Percentiles rank a stretch among this genome's conserved stretches.
These are phyloP conservation scores for Thalassarche chlororhynchos DNA, from an alignment of 2,113 vertebrate genomes.

Conservation along the genomic window DNA sequence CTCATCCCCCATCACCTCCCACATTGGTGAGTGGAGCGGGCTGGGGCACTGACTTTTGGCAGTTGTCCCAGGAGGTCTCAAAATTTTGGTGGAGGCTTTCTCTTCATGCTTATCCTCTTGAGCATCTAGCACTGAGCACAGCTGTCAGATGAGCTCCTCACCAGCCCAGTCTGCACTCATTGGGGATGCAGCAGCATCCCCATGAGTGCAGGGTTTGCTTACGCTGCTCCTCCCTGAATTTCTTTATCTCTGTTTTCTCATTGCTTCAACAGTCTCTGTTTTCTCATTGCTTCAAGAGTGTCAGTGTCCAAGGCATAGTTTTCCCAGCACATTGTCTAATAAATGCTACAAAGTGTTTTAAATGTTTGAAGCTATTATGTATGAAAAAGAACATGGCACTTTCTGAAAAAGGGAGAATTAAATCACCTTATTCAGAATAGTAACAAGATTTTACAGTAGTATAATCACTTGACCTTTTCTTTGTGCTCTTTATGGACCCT, in stretches of 20 bases:
- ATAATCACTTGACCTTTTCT: not conserved
- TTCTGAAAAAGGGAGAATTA: not conserved
- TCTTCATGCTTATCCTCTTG: not conserved
- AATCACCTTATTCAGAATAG: not conserved
- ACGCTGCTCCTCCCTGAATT: not conserved
- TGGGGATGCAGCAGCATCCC: not conserved
- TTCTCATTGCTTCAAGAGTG: not conserved
- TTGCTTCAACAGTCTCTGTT: not conserved
- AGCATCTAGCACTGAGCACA: not conserved
- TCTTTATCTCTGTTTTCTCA: not conserved
- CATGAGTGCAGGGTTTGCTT: not conserved
- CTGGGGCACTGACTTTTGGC: not conserved
- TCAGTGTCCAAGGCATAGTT: not conserved
- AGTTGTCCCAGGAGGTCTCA: not conserved
- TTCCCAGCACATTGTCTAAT: not conserved
- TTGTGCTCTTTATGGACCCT: not conserved
- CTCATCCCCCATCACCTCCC: not conserved
- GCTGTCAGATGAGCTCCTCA: not conserved
- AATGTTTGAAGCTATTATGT: not conserved
- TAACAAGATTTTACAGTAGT: not conserved
- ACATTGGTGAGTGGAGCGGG: rapidly evolving
- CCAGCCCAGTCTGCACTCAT: rapidly evolving
- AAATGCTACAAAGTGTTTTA: not conserved
- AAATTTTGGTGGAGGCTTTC: not conserved
- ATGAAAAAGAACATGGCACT: not conserved